These are phyloP conservation scores for Chydorus sphaericus DNA, from an alignment of 2,888 invertebrate species.

Conservation along the genomic window DNA sequence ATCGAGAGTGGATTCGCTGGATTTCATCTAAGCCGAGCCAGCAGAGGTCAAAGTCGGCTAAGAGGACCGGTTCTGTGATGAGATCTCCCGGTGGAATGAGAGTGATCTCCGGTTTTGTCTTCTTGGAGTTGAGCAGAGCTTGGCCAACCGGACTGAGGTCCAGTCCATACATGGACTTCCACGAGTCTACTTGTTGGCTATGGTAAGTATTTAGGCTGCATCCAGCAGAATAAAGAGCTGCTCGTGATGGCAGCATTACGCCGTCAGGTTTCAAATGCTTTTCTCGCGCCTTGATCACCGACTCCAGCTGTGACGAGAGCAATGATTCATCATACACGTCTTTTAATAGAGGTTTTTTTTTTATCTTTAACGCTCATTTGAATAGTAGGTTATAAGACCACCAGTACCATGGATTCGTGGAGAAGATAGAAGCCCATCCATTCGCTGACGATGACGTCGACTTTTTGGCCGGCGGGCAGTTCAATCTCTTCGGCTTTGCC, in stretches of 20 bases:
- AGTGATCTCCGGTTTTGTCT: slow-evolving; percentile 49
- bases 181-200: slow-evolving; percentile 39
- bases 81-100: slow-evolving; percentile 36
- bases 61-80: slow-evolving; percentile 44
- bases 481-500: slow-evolving; percentile 59
- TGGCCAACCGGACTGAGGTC: slow-evolving; percentile 48
- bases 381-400: too few relatives aligned
- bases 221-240: slow-evolving; percentile 47
- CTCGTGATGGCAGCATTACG: slow-evolving; percentile 56
- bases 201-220: slow-evolving; percentile 31
- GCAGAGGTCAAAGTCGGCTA: slow-evolving; percentile 52
- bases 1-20: slow-evolving; percentile 40
- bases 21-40: slow-evolving; percentile 45
- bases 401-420: slow-evolving; percentile 90
- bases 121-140: slow-evolving; percentile 44
- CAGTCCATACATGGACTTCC: slow-evolving; percentile 63
- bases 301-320: too few relatives aligned
- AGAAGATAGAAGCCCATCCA: slow-evolving; percentile 97
- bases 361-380: too few relatives aligned
- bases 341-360: too few relatives aligned
- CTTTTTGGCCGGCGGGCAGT: slow-evolving; percentile 42
- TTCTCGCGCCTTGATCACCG: slow-evolving; percentile 67
- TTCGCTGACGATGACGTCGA: slow-evolving; percentile 84
- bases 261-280: slow-evolving; percentile 56
- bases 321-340: too few relatives aligned